These are phyloP conservation scores for Pseudomyrmex dendroicus DNA, from an alignment of 1,140 invertebrate genomes.

Conservation along the genomic window DNA sequence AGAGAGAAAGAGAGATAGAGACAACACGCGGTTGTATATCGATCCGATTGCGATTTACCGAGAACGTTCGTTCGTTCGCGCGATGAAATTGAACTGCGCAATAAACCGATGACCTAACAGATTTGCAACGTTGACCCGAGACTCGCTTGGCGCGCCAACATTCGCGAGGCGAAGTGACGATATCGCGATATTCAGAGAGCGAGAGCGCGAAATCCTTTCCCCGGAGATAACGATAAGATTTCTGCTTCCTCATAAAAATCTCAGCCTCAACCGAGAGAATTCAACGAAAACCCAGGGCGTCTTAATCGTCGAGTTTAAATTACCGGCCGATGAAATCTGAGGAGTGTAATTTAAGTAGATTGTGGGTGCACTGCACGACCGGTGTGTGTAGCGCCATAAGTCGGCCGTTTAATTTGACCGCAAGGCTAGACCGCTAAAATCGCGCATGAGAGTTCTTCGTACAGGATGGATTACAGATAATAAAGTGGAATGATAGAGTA, in stretches of 20 bases:
- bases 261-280: conserved; percentile 26
- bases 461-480: neutral
- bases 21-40: conserved; percentile 5
- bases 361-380: conserved; percentile 59
- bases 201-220: neutral
- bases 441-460: neutral
- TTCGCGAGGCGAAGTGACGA: conserved; percentile 21
- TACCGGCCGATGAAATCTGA: conserved; percentile 70
- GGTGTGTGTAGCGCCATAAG: conserved; percentile 44
- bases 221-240: conserved; percentile 43
- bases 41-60: conserved; percentile 36
- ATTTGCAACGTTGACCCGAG: conserved; percentile 43
- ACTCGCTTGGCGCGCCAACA: neutral
- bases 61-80: neutral
- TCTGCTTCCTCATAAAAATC: conserved; percentile 45
- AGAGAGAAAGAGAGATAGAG: conserved; percentile 10
- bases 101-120: conserved; percentile 42
- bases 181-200: conserved; percentile 22
- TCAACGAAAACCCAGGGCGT: conserved; percentile 40
- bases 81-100: conserved; percentile 40
- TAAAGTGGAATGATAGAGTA: neutral
- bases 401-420: conserved; percentile 18
- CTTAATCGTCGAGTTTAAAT: conserved; percentile 70
- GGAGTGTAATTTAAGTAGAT: conserved; percentile 66
- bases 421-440: conserved; percentile 34